Conservation (phyloP, 2,797 vertebrate species). For the Mareca penelope region DNA sequence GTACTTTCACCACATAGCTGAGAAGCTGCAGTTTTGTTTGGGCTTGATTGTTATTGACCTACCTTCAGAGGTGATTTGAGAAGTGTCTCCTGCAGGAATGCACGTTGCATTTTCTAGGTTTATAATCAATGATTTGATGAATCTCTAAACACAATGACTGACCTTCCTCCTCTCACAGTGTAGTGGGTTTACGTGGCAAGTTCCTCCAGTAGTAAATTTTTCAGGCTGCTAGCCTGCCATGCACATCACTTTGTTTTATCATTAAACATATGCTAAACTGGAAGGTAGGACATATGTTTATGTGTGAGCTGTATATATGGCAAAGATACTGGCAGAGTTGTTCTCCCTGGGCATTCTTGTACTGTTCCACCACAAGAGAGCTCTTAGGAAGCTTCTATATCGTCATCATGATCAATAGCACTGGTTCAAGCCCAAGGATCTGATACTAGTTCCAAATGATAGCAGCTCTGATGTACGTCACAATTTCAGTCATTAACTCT, state of each 20-base stretch:
- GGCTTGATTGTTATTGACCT: neutral
- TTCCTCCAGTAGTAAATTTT: neutral
- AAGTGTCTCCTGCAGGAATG: neutral
- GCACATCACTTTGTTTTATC: neutral
- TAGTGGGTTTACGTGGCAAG: no score
- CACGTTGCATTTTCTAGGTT: fast-evolving
- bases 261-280: neutral
- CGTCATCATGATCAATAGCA: fast-evolving
- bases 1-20: neutral
- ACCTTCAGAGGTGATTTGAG: neutral
- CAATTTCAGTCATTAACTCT: neutral
- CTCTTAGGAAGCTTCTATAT: neutral
- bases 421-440: neutral
- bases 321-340: fast-evolving
- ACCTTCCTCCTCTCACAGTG: neutral
- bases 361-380: neutral
- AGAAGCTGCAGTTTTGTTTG: neutral
- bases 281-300: neutral
- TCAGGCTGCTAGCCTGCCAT: neutral
- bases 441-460: fast-evolving
- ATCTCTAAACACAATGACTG: neutral
- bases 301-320: no score
- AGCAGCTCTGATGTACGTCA: fast-evolving
- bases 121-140: neutral
- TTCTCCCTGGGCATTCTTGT: neutral